A percentile compares a stretch with the other conserved stretches of the same genome.
Conservation (phyloP, 2,113 vertebrate genomes). For the Gadus macrocephalus region DNA sequence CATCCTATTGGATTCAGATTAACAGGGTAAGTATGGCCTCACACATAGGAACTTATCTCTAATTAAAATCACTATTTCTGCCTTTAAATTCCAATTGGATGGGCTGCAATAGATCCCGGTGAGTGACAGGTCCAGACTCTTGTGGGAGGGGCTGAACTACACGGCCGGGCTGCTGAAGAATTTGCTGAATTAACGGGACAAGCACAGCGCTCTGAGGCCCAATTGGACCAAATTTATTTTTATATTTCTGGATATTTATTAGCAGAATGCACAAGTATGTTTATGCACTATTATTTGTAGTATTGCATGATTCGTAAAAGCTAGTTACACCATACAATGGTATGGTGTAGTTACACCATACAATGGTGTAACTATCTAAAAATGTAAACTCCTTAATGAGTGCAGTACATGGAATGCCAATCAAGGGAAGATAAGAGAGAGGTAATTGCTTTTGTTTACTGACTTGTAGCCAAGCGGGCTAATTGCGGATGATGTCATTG, state of each 20-base stretch:
- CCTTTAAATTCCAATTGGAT: slow-evolving; percentile 57
- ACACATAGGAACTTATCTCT: slow-evolving; percentile 94
- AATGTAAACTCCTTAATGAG: not conserved
- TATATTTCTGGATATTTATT: too few relatives aligned
- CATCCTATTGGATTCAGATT: slow-evolving; percentile 95
- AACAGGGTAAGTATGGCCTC: slow-evolving; percentile 84
- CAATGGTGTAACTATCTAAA: not conserved
- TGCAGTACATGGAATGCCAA: not conserved
- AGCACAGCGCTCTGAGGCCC: too few relatives aligned
- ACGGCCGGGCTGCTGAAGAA: not conserved
- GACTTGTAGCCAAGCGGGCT: slow-evolving; percentile 69
- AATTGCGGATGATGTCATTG: slow-evolving; percentile 24
- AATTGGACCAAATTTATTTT: too few relatives aligned
- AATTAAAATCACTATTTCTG: slow-evolving; percentile 97
- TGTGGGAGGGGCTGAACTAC: not conserved
- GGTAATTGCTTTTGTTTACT: slow-evolving; percentile 69
- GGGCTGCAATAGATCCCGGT: not conserved
- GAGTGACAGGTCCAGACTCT: not conserved
- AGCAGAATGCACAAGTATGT: too few relatives aligned
- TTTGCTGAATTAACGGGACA: too few relatives aligned
- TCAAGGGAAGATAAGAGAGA: not conserved
- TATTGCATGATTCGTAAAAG: too few relatives aligned
- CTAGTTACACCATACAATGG: too few relatives aligned
- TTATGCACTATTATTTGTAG: too few relatives aligned
- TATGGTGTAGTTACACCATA: too few relatives aligned